Conservation (phyloP, 2,113 vertebrate species). For the Hyperoodon ampullatus region DNA sequence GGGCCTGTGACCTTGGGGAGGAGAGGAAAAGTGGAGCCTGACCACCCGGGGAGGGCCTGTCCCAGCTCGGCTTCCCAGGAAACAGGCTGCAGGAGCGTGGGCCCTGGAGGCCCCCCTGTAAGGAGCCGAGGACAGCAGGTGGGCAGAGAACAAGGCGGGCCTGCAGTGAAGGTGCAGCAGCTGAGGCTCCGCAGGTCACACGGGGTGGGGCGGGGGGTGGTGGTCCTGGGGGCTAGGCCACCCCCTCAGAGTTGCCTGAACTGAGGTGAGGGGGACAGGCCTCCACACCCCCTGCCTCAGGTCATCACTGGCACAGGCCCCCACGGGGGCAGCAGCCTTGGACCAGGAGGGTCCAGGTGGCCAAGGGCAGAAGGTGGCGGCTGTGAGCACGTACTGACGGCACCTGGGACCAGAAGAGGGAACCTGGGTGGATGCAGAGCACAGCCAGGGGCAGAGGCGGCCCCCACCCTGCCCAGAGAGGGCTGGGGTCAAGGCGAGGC, state of each 20-base stretch:
- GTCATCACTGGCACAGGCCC: background rate
- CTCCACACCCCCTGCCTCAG: background rate
- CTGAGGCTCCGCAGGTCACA: accelerated
- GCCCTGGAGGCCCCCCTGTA: too few relatives aligned
- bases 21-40: background rate
- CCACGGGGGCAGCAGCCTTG: accelerated
- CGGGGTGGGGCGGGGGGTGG: accelerated
- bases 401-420: background rate
- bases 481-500: background rate
- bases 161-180: accelerated
- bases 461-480: background rate
- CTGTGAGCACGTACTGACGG: accelerated
- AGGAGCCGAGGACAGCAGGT: background rate
- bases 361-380: accelerated
- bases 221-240: background rate
- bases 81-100: background rate
- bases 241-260: too few relatives aligned
- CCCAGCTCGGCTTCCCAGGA: background rate
- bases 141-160: accelerated
- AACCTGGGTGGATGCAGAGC: background rate
- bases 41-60: accelerated
- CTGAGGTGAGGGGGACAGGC: accelerated
- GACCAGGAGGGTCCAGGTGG: too few relatives aligned
- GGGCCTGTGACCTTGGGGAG: background rate
- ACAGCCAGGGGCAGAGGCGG: too few relatives aligned